Evolutionary conservation across 2,888 invertebrate species (phyloP), one percentile per base, ranked within the genome.

Genomic region (Tenthredo livida): DNA sequence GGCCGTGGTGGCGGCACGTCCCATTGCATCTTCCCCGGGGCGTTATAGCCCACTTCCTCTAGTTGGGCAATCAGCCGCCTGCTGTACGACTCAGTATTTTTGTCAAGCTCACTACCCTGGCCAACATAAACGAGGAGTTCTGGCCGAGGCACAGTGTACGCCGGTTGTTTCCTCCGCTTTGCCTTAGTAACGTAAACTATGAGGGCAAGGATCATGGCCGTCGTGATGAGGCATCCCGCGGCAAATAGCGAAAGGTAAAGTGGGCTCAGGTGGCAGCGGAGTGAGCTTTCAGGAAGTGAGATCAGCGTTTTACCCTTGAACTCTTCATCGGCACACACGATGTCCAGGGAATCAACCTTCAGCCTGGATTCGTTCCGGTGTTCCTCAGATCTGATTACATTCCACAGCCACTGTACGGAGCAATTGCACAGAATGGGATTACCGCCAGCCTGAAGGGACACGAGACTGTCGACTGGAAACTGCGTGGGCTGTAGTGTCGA

Each of bases 371-470:
- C 91, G 89, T 93, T 93, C 10, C 91, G 88, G 0, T 89, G 88
- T 72, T 92, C 92, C 86, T 94, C 93, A 47, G 93, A 91, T 29
- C 94, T 93, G 65, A 94, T 95, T 73, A 97, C 94, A 90, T 96
- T 96, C 97, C 97, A 97, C 70, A 98, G 94, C 98, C 98, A 98
- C 86, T 97, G 94, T 86, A 98, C 94, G 82, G 97, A 97, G 92
- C 98, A 98, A 93, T 98, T 98, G 93, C 98, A 98, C 86, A 96
- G 95, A 87, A 98, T 94, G 0, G 97, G 97, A 94, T 98, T 98
- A 47, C 97, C 97, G 50, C 97, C 97, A 84, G 98, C 94, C 88
- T 96, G 96, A 50, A 98, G 94, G 86, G 95, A 95, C 90, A 96
- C 95, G 88, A 98, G 94, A 89, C 96, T 96, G 91, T 98, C 97